Percentiles rank a stretch among this genome's conserved stretches.
Evolutionary conservation across 2,797 vertebrate genomes (phyloP).

Genomic region (Thamnophis elegans): DNA sequence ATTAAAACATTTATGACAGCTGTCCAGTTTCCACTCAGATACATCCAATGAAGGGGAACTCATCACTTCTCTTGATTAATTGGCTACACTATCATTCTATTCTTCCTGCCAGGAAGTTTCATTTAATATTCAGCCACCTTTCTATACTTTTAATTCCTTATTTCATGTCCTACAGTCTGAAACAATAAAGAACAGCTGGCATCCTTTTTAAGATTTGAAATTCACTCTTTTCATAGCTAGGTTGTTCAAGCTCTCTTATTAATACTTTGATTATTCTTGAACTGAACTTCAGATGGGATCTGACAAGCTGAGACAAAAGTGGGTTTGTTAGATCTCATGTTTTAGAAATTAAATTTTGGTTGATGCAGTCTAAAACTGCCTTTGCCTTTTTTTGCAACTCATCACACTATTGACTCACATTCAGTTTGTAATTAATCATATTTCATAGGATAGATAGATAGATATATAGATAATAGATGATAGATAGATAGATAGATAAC

Average conservation of each 20-base stretch:
- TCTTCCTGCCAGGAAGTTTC: not conserved
- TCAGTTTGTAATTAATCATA: not conserved
- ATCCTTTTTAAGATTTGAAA: not conserved
- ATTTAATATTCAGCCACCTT: not conserved
- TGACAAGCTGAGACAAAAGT: not conserved
- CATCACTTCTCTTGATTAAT: not conserved
- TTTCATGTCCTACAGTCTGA: not conserved
- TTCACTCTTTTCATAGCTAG: not conserved
- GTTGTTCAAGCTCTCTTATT: not conserved
- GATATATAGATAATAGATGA: too few relatives aligned
- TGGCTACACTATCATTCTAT: not conserved
- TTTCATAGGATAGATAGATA: not conserved
- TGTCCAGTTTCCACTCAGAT: not conserved
- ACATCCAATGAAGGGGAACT: not conserved
- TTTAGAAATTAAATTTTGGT: not conserved
- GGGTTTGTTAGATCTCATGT: not conserved
- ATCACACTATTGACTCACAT: not conserved
- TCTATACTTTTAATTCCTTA: not conserved
- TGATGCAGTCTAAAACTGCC: not conserved
- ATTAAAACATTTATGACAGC: not conserved
- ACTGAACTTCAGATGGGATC: not conserved
- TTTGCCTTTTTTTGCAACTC: not conserved
- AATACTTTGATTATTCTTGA: not conserved
- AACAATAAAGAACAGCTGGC: not conserved
- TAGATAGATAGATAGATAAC: too few relatives aligned